These are phyloP conservation scores for Myopa tessellatipennis DNA, from an alignment of 2,888 invertebrate genomes.

Conservation along the genomic window DNA sequence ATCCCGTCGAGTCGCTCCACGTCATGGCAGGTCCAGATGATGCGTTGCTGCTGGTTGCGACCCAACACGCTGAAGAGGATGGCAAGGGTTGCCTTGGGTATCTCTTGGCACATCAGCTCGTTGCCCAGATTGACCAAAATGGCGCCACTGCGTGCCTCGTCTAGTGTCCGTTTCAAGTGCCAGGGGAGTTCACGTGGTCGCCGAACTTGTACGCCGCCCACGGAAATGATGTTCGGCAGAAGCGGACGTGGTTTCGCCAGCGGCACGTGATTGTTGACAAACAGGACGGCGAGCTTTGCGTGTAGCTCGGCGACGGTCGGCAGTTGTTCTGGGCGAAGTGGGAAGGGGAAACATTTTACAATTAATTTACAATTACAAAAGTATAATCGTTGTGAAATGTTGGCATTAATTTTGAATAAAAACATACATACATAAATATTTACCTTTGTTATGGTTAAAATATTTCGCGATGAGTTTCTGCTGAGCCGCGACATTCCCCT, in stretches of 20 bases:
- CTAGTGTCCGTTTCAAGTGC: slow-evolving; percentile 67
- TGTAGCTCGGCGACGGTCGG: slow-evolving; percentile 66
- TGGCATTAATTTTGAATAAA: too few species aligned
- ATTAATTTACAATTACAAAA: too few species aligned
- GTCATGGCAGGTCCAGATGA: slow-evolving; percentile 69
- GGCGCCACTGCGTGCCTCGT: slow-evolving; percentile 66
- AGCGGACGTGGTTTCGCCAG: slow-evolving; percentile 68
- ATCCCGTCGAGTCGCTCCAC: slow-evolving; percentile 60
- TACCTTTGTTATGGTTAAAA: slow-evolving; percentile 57
- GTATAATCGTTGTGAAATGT: too few species aligned
- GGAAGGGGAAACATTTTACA: not conserved
- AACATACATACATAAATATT: not conserved
- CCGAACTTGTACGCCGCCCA: slow-evolving; percentile 71
- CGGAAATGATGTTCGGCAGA: slow-evolving; percentile 69
- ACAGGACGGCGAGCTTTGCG: slow-evolving; percentile 66
- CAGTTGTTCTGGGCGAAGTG: slow-evolving; percentile 35
- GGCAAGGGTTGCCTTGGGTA: slow-evolving; percentile 62
- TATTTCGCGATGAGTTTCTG: slow-evolving; percentile 60
- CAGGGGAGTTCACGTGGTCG: slow-evolving; percentile 63
- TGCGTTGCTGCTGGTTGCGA: slow-evolving; percentile 63
- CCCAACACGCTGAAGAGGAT: slow-evolving; percentile 64
- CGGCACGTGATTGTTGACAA: slow-evolving; percentile 70
- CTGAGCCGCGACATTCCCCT: slow-evolving; percentile 61
- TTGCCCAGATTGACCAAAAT: slow-evolving; percentile 70
- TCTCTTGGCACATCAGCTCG: slow-evolving; percentile 64